Evolutionary conservation across 2,888 invertebrate species (phyloP).

Genomic region (Drosophila imparisetae): DNA sequence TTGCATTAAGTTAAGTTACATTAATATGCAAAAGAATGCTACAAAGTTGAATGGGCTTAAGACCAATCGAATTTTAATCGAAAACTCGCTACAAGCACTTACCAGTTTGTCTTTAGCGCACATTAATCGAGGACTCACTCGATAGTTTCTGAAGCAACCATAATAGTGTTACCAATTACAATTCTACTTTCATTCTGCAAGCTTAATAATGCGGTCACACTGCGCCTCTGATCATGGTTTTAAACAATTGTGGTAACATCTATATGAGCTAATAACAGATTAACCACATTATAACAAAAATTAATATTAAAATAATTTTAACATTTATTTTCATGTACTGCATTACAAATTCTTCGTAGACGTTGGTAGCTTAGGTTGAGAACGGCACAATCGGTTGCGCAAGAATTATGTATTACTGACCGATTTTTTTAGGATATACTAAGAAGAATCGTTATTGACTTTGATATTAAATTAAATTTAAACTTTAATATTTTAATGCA

Average conservation of each 20-base stretch:
- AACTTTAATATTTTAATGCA: not conserved
- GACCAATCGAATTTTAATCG: not conserved
- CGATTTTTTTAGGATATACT: not conserved
- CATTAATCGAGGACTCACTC: slow-evolving; percentile 7
- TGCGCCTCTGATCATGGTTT: slow-evolving; percentile 12
- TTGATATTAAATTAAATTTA: not conserved
- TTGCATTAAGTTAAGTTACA: not conserved
- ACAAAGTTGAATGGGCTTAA: not conserved
- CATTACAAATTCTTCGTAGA: not conserved
- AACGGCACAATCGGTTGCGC: not conserved
- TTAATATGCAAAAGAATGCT: not conserved
- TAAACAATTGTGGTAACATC: not conserved
- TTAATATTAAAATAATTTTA: not conserved
- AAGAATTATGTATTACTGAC: too few relatives aligned
- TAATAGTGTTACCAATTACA: not conserved
- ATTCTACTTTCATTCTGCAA: slow-evolving; percentile 6
- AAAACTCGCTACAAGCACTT: not conserved
- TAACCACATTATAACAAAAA: not conserved
- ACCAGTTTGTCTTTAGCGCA: not conserved
- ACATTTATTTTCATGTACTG: not conserved
- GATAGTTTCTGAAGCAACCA: not conserved
- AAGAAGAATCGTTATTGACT: not conserved
- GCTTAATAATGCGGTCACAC: slow-evolving; percentile 10
- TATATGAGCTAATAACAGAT: not conserved
- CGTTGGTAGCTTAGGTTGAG: not conserved